Base-by-base conservation (phyloP, 2,888 invertebrate species). In the Melitaea athalia region DNA sequence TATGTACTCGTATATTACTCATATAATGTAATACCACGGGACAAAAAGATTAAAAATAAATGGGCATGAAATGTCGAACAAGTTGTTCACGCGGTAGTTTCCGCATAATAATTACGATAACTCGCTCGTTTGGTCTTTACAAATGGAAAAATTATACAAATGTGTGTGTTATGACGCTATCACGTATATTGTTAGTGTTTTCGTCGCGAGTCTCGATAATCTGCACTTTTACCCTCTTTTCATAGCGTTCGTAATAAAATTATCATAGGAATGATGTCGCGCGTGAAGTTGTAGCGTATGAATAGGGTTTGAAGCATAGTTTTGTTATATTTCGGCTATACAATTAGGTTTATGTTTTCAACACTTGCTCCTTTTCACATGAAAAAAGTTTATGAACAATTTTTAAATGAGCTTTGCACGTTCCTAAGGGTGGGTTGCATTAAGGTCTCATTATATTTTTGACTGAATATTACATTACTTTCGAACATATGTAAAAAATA, bases 181-280 rank as follows among this genome's bases (percentile, higher is more conserved):
- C 81, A 78, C 79, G 83, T 77, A 79, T 79, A 82, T 77, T 77
- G 79, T 76, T 77, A 76, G 79, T 83, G 75, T 77, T 77, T 74
- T 71, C 72, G 78, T 77, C 78, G 77, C 77, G 77, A 69, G 76
- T 78, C 78, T 74, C 74, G 76, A 83, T 85, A 82, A 85, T 88
- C 81, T 83, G 81, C 78, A 87, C 84, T 89, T 91, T 91, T 89
- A 84, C 78, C 84, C 85, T 85, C 83, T 91, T 91, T 90, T 87
- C 78, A 83, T 84, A 77, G 76, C 78, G 81, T 80, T 77, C 72
- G 80, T 78, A 79, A 85, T 91, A 84, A 87, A 85, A 91, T 92
- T 91, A 81, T 77, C 91, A 92, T 92, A 86, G 71, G 83, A 86
- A 89, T 82, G 82, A 75, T 72, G 72, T 70, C 74, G 75, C 68